Percentiles rank a stretch among this genome's conserved stretches.
Evolutionary conservation across 2,113 vertebrate genomes (phyloP).

Genomic region (Hymenochirus boettgeri): DNA sequence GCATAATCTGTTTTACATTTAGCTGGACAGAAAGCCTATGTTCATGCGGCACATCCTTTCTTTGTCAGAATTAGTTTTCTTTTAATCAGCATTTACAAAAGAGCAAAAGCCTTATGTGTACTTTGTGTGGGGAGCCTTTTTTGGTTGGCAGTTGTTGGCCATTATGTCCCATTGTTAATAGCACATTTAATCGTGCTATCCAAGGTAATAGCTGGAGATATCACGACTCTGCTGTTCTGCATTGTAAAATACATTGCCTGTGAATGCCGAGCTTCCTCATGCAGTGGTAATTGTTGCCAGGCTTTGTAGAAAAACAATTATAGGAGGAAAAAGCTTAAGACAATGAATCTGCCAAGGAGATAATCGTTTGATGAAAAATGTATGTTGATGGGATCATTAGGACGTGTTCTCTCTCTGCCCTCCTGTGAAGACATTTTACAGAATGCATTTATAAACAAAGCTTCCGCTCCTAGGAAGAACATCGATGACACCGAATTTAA

Average conservation of each 20-base stretch:
- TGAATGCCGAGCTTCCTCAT: constrained; percentile 44
- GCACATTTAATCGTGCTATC: constrained; percentile 55
- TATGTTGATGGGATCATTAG: constrained; percentile 51
- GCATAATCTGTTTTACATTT: too few relatives aligned
- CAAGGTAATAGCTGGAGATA: constrained; percentile 52
- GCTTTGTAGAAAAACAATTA: constrained; percentile 52
- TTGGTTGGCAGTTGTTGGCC: constrained; percentile 4
- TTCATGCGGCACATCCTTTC: too few relatives aligned
- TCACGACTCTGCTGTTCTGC: constrained; percentile 47
- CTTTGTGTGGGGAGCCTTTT: neutral
- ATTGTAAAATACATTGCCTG: constrained; percentile 49
- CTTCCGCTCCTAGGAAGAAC: too few relatives aligned
- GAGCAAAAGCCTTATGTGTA: neutral
- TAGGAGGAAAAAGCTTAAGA: constrained; percentile 43
- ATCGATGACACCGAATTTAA: too few relatives aligned
- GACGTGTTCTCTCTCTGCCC: constrained; percentile 43
- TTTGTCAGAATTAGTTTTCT: too few relatives aligned
- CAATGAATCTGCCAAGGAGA: constrained; percentile 50
- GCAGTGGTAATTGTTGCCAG: constrained; percentile 47
- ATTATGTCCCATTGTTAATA: constrained; percentile 54
- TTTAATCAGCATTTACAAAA: too few relatives aligned
- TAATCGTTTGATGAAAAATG: constrained; percentile 65
- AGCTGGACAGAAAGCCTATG: too few relatives aligned
- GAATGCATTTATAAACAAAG: too few relatives aligned
- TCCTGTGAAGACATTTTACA: constrained; percentile 36